Evolutionary conservation across 2,113 vertebrate genomes (phyloP).

Genomic region (Fregetta grallaria): DNA sequence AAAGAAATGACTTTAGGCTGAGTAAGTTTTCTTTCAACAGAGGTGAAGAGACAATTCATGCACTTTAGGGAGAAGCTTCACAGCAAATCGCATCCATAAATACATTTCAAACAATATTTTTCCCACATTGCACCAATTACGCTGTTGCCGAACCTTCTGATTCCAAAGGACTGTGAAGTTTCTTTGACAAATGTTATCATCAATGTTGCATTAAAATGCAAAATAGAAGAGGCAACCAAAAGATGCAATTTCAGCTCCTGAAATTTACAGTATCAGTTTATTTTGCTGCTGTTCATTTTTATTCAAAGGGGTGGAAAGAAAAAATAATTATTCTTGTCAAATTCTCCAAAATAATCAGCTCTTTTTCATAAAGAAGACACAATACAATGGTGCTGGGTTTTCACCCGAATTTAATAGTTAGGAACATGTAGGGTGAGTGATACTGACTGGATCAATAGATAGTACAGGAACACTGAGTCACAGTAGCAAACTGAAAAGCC

Average conservation of each 20-base stretch:
- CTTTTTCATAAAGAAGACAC: neutral
- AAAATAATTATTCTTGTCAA: conserved; percentile 50
- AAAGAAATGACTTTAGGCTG: neutral
- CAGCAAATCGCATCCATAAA: conserved; percentile 66
- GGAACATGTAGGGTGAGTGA: neutral
- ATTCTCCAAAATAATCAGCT: conserved; percentile 46
- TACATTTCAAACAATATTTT: conserved; percentile 63
- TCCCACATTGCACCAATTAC: conserved; percentile 52
- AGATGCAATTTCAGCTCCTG: conserved; percentile 50
- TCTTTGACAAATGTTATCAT: conserved; percentile 67
- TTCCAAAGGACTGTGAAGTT: conserved; percentile 44
- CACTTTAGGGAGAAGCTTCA: conserved; percentile 58
- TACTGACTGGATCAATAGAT: neutral
- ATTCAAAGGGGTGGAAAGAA: neutral
- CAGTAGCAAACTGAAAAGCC: neutral
- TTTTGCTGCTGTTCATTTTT: conserved; percentile 37
- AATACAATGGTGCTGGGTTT: neutral
- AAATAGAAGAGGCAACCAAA: conserved; percentile 55
- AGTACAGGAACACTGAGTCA: neutral
- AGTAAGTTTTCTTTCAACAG: conserved; percentile 42
- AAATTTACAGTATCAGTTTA: conserved; percentile 29
- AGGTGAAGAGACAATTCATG: conserved; percentile 59
- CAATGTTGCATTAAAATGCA: conserved; percentile 62
- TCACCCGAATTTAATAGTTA: neutral
- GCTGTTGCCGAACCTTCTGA: conserved; percentile 35